Percentiles rank a stretch among this genome's conserved stretches.
phyloP scores from a whole-genome alignment of 1,140 invertebrate genomes.

The Ganaspis sp. region DNA sequence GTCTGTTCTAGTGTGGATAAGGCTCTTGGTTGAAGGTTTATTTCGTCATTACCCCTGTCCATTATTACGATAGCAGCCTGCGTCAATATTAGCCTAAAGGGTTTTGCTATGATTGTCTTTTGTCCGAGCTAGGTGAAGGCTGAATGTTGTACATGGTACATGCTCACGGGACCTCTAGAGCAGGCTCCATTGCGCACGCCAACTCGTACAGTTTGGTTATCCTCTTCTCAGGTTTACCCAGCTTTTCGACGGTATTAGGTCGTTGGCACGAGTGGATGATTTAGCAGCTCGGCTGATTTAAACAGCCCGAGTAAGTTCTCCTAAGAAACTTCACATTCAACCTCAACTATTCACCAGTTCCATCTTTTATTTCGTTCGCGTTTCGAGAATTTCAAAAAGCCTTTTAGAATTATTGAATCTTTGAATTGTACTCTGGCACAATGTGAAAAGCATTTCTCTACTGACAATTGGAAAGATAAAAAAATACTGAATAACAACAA shows the following conservation, averaged over 20 bases:
- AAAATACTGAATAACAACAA: too few relatives aligned
- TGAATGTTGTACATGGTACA: conserved; percentile 4
- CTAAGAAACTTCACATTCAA: too few relatives aligned
- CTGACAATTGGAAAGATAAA: too few relatives aligned
- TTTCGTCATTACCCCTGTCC: conserved; percentile 56
- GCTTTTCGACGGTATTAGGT: conserved; percentile 18
- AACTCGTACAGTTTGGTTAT: conserved; percentile 31
- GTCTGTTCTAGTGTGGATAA: conserved; percentile 18
- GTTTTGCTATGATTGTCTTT: conserved; percentile 62
- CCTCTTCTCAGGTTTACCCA: conserved; percentile 7
- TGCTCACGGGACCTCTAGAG: not conserved
- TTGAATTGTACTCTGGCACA: too few relatives aligned
- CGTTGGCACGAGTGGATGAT: conserved; percentile 26
- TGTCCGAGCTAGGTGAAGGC: conserved; percentile 33
- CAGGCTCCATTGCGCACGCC: conserved; percentile 30
- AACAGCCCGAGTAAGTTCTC: too few relatives aligned
- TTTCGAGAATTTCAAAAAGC: too few relatives aligned
- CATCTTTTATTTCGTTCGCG: too few relatives aligned
- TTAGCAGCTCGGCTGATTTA: not conserved
- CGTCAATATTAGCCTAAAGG: conserved; percentile 63
- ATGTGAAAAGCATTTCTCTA: too few relatives aligned
- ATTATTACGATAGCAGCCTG: conserved; percentile 63
- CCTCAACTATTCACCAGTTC: too few relatives aligned
- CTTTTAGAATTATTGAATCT: too few relatives aligned
- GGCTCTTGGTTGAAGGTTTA: not conserved